Evolutionary conservation across 2,113 vertebrate genomes (phyloP), one percentile per base, ranked within the genome.

Genomic region (Phalacrocorax aristotelis): DNA sequence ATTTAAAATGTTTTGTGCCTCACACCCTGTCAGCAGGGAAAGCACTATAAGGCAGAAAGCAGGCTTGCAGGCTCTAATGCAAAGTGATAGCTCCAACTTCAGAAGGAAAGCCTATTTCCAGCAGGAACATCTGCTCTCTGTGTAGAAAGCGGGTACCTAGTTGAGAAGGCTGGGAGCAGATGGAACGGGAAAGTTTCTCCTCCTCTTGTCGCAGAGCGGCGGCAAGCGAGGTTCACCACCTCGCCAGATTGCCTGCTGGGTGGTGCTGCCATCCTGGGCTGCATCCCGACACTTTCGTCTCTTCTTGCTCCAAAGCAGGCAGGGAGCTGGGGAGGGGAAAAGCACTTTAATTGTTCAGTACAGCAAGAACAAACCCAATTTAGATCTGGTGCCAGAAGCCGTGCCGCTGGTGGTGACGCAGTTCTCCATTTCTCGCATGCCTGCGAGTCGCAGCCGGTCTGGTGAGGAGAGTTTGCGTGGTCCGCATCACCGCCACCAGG

Each of bases 1-100:
- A 95, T 94, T 97, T 97, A 97, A 97, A 97, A 97, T 96, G 82
- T 97, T 98, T 98, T 93, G 89, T 92, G 96, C 93, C 94, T 98
- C 95, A 96, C 95, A 97, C 96, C 97, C 97, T 97, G 95, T 98
- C 96, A 94, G 91, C 79, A 77, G 75, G 90, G 94, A 98, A 97
- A 96, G 49, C 96, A 77, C 96, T 98, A 88, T 93, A 94, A 97
- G 97, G 94, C 91, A 97, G 96, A 81, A 79, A 96, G 97, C 92
- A 96, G 89, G 83, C 92, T 92, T 96, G 83, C 93, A 96, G 95
- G 97, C 97, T 97, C 95, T 97, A 97, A 97, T 97, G 95, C 95
- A 97, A 95, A 96, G 93, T 96, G 95, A 97, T 97, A 96, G 93
- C 94, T 98, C 75, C 91, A 86, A 6, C 94, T 98, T 97, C 97